Conservation (phyloP, 2,113 vertebrate genomes). For the Cyprinodon brontotheroides region DNA sequence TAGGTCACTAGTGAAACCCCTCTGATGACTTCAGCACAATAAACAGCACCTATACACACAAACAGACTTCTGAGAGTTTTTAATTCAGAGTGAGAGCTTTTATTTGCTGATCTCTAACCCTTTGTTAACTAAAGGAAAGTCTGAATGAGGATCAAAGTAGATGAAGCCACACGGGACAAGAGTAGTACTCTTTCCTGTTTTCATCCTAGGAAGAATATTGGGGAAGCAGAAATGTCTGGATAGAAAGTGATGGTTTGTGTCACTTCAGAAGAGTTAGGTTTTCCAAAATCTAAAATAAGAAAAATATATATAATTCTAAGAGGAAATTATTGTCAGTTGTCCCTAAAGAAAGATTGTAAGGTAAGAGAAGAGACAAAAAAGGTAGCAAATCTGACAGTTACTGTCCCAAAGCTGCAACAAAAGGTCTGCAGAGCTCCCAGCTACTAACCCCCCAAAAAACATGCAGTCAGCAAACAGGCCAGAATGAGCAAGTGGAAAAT, state of each 20-base stretch:
- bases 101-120: slow-evolving; percentile 6
- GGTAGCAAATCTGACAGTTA: slow-evolving; percentile 13
- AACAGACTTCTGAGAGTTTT: not conserved
- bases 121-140: slow-evolving; percentile 49
- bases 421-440: slow-evolving; percentile 50
- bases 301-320: not conserved
- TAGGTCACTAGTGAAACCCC: slow-evolving; percentile 33
- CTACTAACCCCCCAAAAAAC: slow-evolving; percentile 67
- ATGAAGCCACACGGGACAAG: slow-evolving; percentile 68
- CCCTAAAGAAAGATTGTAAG: slow-evolving; percentile 25
- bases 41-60: slow-evolving; percentile 5
- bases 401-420: slow-evolving; percentile 32
- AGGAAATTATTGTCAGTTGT: not conserved
- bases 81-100: not conserved
- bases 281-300: not conserved
- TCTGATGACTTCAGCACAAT: slow-evolving; percentile 61
- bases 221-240: slow-evolving; percentile 13
- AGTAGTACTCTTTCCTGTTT: slow-evolving; percentile 71
- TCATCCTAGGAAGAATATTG: slow-evolving; percentile 54
- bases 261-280: slow-evolving; percentile 7
- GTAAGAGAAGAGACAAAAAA: slow-evolving; percentile 22
- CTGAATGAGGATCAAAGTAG: slow-evolving; percentile 45
- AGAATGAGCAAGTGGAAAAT: slow-evolving; percentile 78
- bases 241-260: slow-evolving; percentile 16
- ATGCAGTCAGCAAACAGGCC: slow-evolving; percentile 75